Evolutionary conservation across 2,113 vertebrate species (phyloP).

Genomic region (Prunella himalayana): DNA sequence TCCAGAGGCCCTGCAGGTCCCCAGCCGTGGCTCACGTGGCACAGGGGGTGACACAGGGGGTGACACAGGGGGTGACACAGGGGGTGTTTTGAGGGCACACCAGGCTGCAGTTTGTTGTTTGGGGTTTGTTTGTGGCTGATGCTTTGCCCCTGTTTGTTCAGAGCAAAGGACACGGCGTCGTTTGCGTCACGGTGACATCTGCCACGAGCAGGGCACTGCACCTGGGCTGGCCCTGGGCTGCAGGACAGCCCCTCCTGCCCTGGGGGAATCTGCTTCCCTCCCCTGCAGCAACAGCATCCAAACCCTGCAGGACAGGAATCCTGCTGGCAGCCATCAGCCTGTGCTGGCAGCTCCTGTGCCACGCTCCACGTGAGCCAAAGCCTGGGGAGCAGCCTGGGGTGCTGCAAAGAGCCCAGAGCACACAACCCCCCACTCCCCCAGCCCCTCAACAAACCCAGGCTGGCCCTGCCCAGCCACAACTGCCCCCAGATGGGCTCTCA

Average conservation of each 20-base stretch:
- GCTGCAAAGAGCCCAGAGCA: neutral
- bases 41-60: neutral
- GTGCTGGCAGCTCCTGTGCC: neutral
- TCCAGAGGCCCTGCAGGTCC: neutral
- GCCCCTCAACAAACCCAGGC: rapidly evolving
- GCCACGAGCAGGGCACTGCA: neutral
- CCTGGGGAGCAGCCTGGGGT: neutral
- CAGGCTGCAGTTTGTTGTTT: neutral
- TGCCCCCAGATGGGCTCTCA: neutral
- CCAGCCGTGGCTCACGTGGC: neutral
- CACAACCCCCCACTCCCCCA: neutral
- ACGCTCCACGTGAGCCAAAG: neutral
- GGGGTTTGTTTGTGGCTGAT: neutral
- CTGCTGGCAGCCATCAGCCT: neutral
- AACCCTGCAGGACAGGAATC: neutral
- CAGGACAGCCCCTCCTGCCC: neutral
- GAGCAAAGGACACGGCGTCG: neutral
- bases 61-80: rapidly evolving
- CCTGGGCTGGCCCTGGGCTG: neutral
- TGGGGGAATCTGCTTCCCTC: neutral
- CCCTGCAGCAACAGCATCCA: neutral
- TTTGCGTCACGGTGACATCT: conserved; percentile 13
- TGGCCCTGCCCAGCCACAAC: neutral
- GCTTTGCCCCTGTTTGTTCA: conserved; percentile 11
- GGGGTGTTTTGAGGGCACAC: neutral